Percentiles rank a stretch among this genome's conserved stretches.
phyloP scores from a whole-genome alignment of 1,140 invertebrate species.

The Heliothis subflexa region DNA sequence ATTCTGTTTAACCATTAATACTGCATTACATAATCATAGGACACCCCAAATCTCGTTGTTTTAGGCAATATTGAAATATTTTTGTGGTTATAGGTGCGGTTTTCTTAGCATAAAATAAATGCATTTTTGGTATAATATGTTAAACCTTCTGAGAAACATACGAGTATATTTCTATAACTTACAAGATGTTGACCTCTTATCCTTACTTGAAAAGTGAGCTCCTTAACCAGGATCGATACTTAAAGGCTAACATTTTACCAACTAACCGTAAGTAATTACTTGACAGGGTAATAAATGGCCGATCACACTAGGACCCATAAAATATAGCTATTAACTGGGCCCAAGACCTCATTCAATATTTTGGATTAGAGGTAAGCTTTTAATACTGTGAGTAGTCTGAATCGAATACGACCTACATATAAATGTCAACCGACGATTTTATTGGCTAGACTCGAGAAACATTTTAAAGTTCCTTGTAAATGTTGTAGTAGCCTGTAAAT shows the following conservation, averaged over 20 bases:
- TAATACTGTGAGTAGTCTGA: constrained; percentile 24
- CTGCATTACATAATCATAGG: constrained; percentile 63
- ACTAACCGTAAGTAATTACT: constrained; percentile 29
- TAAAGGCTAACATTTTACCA: neutral
- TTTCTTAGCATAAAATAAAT: neutral
- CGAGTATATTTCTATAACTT: too few relatives aligned
- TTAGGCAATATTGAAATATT: neutral
- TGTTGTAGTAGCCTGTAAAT: neutral
- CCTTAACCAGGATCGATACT: neutral
- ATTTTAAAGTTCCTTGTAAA: constrained; percentile 23
- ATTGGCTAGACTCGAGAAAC: constrained; percentile 9
- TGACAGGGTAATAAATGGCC: constrained; percentile 1
- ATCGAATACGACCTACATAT: constrained; percentile 28
- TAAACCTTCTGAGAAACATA: too few relatives aligned
- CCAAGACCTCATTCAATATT: constrained; percentile 24
- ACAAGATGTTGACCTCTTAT: too few relatives aligned
- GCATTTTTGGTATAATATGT: too few relatives aligned
- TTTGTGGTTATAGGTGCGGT: neutral
- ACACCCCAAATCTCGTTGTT: constrained; percentile 15
- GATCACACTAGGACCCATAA: neutral
- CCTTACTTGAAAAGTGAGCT: too few relatives aligned
- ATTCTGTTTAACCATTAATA: constrained; percentile 77
- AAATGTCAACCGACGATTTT: constrained; percentile 20
- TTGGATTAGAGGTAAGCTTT: constrained; percentile 29
- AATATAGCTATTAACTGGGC: constrained; percentile 10